These are phyloP conservation scores for Gila robusta DNA, from an alignment of 2,797 vertebrate genomes.

Conservation along the genomic window DNA sequence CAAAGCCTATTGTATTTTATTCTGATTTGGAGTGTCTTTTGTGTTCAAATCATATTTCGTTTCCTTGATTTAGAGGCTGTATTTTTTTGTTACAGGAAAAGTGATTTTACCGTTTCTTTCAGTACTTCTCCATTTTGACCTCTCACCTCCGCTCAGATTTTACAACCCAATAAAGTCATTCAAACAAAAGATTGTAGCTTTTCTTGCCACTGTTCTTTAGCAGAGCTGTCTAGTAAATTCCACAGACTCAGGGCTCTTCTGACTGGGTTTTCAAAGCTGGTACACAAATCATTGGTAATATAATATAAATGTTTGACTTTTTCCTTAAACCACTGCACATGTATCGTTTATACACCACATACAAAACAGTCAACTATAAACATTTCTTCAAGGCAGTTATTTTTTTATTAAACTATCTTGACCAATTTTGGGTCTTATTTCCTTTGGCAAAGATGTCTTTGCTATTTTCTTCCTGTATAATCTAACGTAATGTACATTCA, in stretches of 20 bases:
- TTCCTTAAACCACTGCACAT: neutral
- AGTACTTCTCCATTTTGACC: slow-evolving; percentile 65
- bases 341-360: neutral
- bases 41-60: slow-evolving; percentile 68
- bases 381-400: neutral
- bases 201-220: slow-evolving; percentile 49
- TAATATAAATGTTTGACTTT: slow-evolving; percentile 16
- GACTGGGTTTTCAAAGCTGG: neutral
- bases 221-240: slow-evolving; percentile 36
- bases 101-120: slow-evolving; percentile 52
- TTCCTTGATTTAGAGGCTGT: slow-evolving; percentile 62
- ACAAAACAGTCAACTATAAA: slow-evolving; percentile 14
- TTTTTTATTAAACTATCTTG: slow-evolving; percentile 29
- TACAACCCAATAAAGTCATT: slow-evolving; percentile 68
- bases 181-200: slow-evolving; percentile 51
- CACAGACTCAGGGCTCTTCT: neutral
- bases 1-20: slow-evolving; percentile 65
- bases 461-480: slow-evolving; percentile 16
- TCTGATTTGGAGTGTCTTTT: slow-evolving; percentile 70
- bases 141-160: slow-evolving; percentile 64
- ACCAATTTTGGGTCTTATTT: neutral
- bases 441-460: slow-evolving; percentile 7
- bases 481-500: slow-evolving; percentile 20
- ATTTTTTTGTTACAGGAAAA: slow-evolving; percentile 59
- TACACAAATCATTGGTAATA: slow-evolving; percentile 32